Evolutionary conservation across 2,888 invertebrate genomes (phyloP), one percentile per base, ranked within the genome.

Genomic region (Drosophila kambysellisi): DNA sequence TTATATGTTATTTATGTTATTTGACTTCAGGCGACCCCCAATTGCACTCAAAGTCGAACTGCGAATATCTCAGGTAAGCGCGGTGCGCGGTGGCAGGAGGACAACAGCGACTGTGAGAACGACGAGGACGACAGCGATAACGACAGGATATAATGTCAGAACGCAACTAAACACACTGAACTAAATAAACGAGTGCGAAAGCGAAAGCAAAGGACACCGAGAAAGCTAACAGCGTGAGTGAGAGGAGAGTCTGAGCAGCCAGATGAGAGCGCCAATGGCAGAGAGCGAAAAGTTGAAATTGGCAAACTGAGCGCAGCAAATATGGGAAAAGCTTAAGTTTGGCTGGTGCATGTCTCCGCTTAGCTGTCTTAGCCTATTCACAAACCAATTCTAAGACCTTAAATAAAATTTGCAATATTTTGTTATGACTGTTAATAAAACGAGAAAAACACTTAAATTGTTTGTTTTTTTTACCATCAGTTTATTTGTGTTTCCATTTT

Each of bases 161-260:
- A 88, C 81, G 68, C 75, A 81, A 89, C 90, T 88, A 81, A 92
- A 82, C 88, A 91, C 81, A 86, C 88, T 89, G 82, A 90, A 90
- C 89, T 84, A 82, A 80, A 90, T 87, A 89, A 86, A 79, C 81
- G 84, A 84, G 82, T 85, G 83, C 79, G 81, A 86, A 85, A 90
- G 82, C 91, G 88, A 91, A 91, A 91, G 91, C 89, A 70, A 83
- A 89, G 78, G 80, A 87, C 82, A 80, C 60, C 70, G 77, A 77
- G 70, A 82, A 74, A 75, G 82, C 73, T 56, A 69, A 70, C 72
- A 69, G 70, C 56, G 53, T 48, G 63, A 57, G 70, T 57, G 61
- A 54, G 67, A 67, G 59, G 51, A 48, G 64, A 66, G 39, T 41
- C 54, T 32, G 39, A 57, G 57, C 58, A 20, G 54, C 29, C 29